Evolutionary conservation across 2,797 vertebrate genomes (phyloP), one percentile per base, ranked within the genome.

Genomic region (Gobio occitaniae): DNA sequence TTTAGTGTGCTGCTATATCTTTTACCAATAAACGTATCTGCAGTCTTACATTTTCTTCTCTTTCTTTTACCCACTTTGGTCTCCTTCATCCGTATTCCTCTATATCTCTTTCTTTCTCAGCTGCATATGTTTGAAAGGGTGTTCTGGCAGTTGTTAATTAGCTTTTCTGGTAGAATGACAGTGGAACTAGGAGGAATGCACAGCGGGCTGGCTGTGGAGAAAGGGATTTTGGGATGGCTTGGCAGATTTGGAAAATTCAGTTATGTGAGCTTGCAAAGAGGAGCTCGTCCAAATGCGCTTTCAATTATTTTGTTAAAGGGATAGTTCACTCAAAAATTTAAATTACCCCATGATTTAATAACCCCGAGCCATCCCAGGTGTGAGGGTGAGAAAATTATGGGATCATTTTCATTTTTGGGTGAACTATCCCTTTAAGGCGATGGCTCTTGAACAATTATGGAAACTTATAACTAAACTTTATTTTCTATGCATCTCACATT

Each of bases 191-290:
- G 61, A 83, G n/a, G 4, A 50, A 75, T 13, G 85, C 91, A 88
- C 86, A 86, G 89, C 88, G 90, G 90, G 89, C 86, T 52, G 90
- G 71, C 87, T 78, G 75, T 78, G 54, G 52, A 78, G 13, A 56
- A 77, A 65, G 48, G 50, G 70, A 80, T 75, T 69, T 63, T 50
- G 56, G 72, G 54, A 72, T 78, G 69, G 12, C 78, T 44, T 68
- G 69, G 87, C 87, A 78, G 84, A 89, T 68, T 90, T 85, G 87
- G 77, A 82, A 93, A 93, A 93, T 92, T 59, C 82, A 92, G 91
- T 93, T 92, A 90, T 83, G 84, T 87, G 86, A 84, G 86, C 89
- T 86, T 86, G 77, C 83, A 91, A 88, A 88, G 78, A 90, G 89
- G 87, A 77, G 85, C 80, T 86, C 88, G 90, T 94, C 92, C 90